phyloP scores from a whole-genome alignment of 2,113 vertebrate genomes.

The Onychostruthus taczanowskii region DNA sequence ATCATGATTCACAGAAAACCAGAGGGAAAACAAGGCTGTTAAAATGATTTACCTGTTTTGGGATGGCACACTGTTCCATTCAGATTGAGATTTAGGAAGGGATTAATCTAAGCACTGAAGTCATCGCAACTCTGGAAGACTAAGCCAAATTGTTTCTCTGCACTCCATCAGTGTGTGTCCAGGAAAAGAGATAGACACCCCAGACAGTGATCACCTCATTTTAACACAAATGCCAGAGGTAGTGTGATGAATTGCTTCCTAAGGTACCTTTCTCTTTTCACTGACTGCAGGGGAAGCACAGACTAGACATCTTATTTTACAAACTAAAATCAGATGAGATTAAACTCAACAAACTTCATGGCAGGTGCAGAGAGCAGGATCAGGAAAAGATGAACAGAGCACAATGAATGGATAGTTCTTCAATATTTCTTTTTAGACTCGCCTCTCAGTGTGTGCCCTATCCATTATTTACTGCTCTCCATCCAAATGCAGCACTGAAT shows the following conservation, averaged over 20 bases:
- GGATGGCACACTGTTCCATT: background rate
- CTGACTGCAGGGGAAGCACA: background rate
- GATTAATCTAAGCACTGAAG: conserved; percentile 47
- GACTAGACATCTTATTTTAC: background rate
- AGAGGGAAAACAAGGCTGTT: conserved; percentile 53
- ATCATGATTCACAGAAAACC: conserved; percentile 42
- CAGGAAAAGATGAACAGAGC: background rate
- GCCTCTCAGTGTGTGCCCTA: background rate
- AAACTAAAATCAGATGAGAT: conserved; percentile 20
- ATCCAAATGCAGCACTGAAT: background rate
- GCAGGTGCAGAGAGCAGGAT: background rate
- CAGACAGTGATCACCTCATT: background rate
- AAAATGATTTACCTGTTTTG: conserved; percentile 57
- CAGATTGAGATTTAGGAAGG: conserved; percentile 9
- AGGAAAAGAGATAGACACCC: conserved; percentile 1
- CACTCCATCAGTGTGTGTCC: background rate
- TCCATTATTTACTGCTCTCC: conserved; percentile 40
- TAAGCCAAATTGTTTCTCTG: conserved; percentile 16
- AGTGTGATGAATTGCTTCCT: background rate
- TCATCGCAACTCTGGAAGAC: background rate
- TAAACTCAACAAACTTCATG: background rate
- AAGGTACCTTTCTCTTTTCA: background rate
- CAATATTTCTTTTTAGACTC: background rate
- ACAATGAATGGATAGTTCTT: background rate
- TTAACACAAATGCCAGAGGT: background rate